Evolutionary conservation across 37 sponge, comb jelly and placozoan species (phyloP).

Genomic region (Tethya wilhelma): DNA sequence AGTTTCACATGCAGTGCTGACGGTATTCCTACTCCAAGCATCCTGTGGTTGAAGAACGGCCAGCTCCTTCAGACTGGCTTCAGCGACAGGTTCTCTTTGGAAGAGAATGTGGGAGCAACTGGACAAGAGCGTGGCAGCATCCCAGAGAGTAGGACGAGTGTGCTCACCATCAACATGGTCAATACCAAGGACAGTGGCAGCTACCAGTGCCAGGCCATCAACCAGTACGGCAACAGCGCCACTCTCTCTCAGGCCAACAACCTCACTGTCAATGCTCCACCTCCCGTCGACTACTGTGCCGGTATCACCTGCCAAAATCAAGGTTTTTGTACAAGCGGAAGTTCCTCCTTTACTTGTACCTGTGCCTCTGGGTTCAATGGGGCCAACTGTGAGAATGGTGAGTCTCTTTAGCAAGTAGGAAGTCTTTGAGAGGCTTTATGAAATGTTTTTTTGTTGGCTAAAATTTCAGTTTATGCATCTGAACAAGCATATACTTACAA

Average conservation of each 20-base stretch:
- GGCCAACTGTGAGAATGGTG: constrained; percentile 22
- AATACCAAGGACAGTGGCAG: background rate
- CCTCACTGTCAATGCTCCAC: background rate
- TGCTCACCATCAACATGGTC: background rate
- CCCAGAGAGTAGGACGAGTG: background rate
- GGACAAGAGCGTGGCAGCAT: background rate
- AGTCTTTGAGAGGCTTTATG: no score
- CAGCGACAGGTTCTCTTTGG: background rate
- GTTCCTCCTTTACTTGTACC: background rate
- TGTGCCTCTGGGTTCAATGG: constrained; percentile 16
- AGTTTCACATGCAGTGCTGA: constrained; percentile 36
- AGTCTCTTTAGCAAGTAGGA: no score
- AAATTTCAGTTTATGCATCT: no score
- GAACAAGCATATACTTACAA: no score
- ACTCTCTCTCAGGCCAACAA: background rate
- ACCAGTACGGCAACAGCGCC: background rate
- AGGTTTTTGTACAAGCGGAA: constrained; percentile 19
- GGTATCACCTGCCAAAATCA: constrained; percentile 12
- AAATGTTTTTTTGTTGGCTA: no score
- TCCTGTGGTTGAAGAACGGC: constrained; percentile 12
- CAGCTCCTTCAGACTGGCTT: background rate
- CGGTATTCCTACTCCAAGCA: constrained; percentile 10
- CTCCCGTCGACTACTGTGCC: background rate
- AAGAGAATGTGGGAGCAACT: background rate
- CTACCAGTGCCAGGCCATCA: constrained; percentile 8